Evolutionary conservation across 2,888 invertebrate species (phyloP).

Genomic region (Melolontha melolontha): DNA sequence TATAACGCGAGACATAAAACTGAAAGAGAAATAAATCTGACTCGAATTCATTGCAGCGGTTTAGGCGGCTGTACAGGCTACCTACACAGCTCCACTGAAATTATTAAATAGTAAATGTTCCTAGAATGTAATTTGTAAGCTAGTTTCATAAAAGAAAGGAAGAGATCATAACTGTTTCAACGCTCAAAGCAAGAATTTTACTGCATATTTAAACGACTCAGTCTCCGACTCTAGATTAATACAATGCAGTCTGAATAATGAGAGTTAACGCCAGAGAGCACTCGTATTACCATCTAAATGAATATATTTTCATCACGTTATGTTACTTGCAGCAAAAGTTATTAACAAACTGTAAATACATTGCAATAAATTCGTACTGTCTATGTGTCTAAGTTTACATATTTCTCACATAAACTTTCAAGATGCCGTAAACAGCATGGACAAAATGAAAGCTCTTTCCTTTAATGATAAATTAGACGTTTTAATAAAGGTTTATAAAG

Average conservation of each 20-base stretch:
- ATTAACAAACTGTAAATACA: neutral
- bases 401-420: no score
- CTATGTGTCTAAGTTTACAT: no score
- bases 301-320: neutral
- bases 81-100: neutral
- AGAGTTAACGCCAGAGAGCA: neutral
- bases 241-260: slow-evolving; percentile 2
- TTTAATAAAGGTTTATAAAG: no score
- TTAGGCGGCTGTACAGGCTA: no score
- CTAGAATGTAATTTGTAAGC: slow-evolving; percentile 7
- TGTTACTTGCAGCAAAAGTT: neutral
- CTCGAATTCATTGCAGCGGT: neutral
- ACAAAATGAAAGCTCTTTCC: no score
- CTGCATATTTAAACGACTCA: slow-evolving; percentile 5
- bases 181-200: neutral
- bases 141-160: slow-evolving; percentile 4
- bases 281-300: slow-evolving; percentile 1
- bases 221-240: neutral
- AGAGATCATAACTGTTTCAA: neutral
- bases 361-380: no score
- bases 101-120: slow-evolving; percentile 15
- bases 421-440: no score
- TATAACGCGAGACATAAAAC: neutral
- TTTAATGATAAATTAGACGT: no score
- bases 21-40: neutral